Conservation (phyloP, 2,797 vertebrate genomes). For the Leptodactylus fallax region DNA sequence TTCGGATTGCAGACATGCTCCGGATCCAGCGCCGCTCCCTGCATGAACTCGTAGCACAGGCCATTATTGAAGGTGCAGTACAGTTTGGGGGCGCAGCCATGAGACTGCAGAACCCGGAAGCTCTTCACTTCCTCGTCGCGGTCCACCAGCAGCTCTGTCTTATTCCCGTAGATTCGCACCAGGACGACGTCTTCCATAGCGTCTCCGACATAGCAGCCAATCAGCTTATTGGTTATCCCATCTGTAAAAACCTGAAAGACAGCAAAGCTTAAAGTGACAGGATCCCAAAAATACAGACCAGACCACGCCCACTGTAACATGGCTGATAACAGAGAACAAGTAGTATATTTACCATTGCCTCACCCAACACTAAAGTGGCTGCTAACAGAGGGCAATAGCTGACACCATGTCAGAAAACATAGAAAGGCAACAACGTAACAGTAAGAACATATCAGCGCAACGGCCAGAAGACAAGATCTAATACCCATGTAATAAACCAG, state of each 20-base stretch:
- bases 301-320: too few relatives aligned
- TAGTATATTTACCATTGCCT: too few relatives aligned
- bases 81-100: slow-evolving; percentile 91
- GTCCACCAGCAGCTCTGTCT: slow-evolving; percentile 93
- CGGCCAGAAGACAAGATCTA: too few relatives aligned
- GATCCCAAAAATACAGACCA: too few relatives aligned
- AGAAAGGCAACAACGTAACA: too few relatives aligned
- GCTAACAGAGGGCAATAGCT: too few relatives aligned
- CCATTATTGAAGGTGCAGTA: slow-evolving; percentile 98
- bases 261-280: neutral
- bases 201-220: slow-evolving; percentile 89
- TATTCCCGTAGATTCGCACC: slow-evolving; percentile 96
- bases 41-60: slow-evolving; percentile 95
- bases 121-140: slow-evolving; percentile 96
- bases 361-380: too few relatives aligned
- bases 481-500: too few relatives aligned
- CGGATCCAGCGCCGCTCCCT: slow-evolving; percentile 90
- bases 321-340: neutral
- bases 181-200: slow-evolving; percentile 89
- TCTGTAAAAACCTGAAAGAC: slow-evolving; percentile 90
- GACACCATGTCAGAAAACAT: too few relatives aligned
- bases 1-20: slow-evolving; percentile 88
- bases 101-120: slow-evolving; percentile 90
- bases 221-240: slow-evolving; percentile 96
- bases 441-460: too few relatives aligned